Conservation (phyloP, 1,140 invertebrate genomes). For the Apocrypta bakeri region DNA sequence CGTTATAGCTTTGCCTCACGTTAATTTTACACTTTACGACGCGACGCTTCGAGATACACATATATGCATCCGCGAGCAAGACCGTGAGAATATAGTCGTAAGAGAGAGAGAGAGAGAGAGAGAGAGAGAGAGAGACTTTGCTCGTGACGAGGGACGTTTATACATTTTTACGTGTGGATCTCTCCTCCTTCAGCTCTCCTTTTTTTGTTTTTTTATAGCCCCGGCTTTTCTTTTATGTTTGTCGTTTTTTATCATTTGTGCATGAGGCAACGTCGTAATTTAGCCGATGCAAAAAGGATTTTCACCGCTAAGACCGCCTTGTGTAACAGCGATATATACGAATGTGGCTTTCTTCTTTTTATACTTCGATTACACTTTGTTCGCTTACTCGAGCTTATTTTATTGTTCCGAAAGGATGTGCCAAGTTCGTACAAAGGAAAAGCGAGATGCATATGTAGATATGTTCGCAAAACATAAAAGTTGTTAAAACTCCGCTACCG, state of each 20-base stretch:
- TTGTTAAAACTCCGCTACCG: neutral
- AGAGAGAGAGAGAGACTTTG: slow-evolving; percentile 47
- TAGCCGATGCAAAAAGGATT: slow-evolving; percentile 8
- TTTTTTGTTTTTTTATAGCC: neutral
- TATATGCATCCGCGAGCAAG: neutral
- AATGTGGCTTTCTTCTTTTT: neutral
- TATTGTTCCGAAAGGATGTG: neutral
- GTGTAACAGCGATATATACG: too few relatives aligned
- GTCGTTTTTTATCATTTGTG: slow-evolving; percentile 19
- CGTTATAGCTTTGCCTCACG: slow-evolving; percentile 41
- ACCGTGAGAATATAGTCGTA: neutral
- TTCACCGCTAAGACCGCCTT: neutral
- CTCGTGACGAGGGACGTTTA: slow-evolving; percentile 33
- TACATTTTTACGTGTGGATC: slow-evolving; percentile 14
- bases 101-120: neutral
- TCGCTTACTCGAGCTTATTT: neutral
- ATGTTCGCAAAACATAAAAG: too few relatives aligned
- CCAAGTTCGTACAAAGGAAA: neutral
- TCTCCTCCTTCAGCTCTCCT: slow-evolving; percentile 21
- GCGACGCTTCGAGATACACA: neutral
- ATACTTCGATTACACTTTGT: neutral
- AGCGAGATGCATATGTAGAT: neutral
- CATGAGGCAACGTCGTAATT: neutral
- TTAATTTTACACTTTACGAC: slow-evolving; percentile 59
- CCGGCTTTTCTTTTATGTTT: neutral